Evolutionary conservation across 2,888 invertebrate genomes (phyloP).

Genomic region (Patella caerulea): DNA sequence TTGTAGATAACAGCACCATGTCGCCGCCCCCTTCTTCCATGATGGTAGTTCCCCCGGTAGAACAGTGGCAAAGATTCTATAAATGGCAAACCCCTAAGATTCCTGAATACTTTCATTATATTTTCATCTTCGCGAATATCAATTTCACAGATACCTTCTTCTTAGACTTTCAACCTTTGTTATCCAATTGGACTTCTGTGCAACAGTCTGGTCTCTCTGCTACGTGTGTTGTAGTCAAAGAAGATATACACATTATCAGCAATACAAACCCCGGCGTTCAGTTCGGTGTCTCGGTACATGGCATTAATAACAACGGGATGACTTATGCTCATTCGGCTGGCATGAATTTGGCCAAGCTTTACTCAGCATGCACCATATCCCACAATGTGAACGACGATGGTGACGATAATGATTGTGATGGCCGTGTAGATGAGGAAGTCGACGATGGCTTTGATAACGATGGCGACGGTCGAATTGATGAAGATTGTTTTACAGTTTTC

Average conservation of each 20-base stretch:
- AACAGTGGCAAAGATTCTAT: no score
- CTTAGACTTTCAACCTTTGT: no score
- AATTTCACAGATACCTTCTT: no score
- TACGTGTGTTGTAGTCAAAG: no score
- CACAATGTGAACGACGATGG: background rate
- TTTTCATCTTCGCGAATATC: no score
- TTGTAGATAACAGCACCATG: no score
- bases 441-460: constrained; percentile 1
- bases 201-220: no score
- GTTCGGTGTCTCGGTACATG: background rate
- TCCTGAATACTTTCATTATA: no score
- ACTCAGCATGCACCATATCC: background rate
- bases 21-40: no score
- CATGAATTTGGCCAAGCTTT: background rate
- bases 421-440: constrained; percentile 15
- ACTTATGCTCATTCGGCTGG: constrained; percentile 9
- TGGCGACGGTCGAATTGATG: background rate
- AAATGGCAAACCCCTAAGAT: no score
- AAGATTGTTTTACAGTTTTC: background rate
- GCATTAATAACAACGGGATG: background rate
- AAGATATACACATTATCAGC: background rate
- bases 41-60: no score
- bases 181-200: no score
- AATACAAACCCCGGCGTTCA: background rate
- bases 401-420: constrained; percentile 15